Evolutionary conservation across 2,888 invertebrate species (phyloP), one percentile per base, ranked within the genome.

Genomic region (Andrena dorsata): DNA sequence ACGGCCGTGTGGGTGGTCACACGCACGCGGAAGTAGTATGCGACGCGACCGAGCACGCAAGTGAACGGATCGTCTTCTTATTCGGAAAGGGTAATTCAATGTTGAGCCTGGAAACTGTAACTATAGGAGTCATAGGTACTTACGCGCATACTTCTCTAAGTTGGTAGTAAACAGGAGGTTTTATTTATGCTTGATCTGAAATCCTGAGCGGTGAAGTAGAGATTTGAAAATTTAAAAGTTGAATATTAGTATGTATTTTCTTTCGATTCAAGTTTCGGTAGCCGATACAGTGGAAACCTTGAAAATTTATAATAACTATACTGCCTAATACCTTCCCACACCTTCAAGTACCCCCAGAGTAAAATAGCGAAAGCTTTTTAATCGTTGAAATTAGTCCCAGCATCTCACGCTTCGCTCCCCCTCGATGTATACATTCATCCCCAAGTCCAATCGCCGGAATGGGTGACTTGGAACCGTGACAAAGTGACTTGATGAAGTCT

Each of bases 401-500:
- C 56, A 69, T 79, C 79, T 69, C 70, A 58, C 76, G 69, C 72
- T 80, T 75, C 86, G 83, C 82, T 79, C 70, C 64, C 68, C 32
- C 51, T 49, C 41, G 41, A 41, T n/a, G n/a, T 5, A 5, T 41
- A 41, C 4, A 41, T 16, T 41, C 41, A 41, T 41, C 63, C 65
- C 61, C 53, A 13, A 66, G 35, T 63, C 53, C 16, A 35, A 72
- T 69, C 68, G 80, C 20, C 23, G 26, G 10, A 56, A 20, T 16
- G 41, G 77, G 76, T 77, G 83, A 80, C 63, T 66, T 51, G 7
- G 70, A 64, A 85, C 83, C 85, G 78, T 86, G 85, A 83, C 85
- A 73, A 83, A 81, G 76, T 78, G 64, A 85, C 80, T 72, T 69
- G 83, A 85, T 80, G 83, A 76, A 65, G 76, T 78, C 77, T 70